These are phyloP conservation scores for Brachymystax lenok DNA, from an alignment of 2,797 vertebrate species.

Conservation along the genomic window DNA sequence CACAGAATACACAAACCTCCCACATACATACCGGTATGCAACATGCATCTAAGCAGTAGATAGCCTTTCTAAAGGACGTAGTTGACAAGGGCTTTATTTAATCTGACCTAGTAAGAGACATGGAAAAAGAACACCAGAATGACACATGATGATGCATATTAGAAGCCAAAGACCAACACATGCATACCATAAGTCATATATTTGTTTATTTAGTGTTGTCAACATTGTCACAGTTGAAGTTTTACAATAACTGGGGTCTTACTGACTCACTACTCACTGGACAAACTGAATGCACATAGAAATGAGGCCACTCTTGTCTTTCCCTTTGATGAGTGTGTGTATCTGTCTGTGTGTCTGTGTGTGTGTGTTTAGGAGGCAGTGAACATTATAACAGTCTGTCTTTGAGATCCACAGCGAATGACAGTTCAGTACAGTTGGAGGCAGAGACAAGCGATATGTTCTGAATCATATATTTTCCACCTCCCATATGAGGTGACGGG, in stretches of 20 bases:
- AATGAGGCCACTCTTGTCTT: slow-evolving; percentile 86
- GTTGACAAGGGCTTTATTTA: neutral
- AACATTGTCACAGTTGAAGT: slow-evolving; percentile 96
- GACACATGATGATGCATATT: neutral
- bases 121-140: neutral
- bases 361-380: slow-evolving; percentile 53
- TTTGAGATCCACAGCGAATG: slow-evolving; percentile 78
- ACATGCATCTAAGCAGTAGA: neutral
- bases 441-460: slow-evolving; percentile 77
- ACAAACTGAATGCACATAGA: slow-evolving; percentile 93
- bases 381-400: slow-evolving; percentile 79
- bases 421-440: slow-evolving; percentile 70
- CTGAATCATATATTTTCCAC: slow-evolving; percentile 44
- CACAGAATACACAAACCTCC: neutral
- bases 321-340: slow-evolving; percentile 67
- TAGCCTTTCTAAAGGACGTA: neutral
- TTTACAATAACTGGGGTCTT: slow-evolving; percentile 90
- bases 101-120: neutral
- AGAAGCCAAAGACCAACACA: slow-evolving; percentile 36
- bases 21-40: neutral
- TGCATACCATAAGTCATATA: slow-evolving; percentile 82
- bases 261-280: slow-evolving; percentile 86
- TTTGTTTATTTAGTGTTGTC: slow-evolving; percentile 93
- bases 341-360: slow-evolving; percentile 19
- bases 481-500: slow-evolving; percentile 71